Percentiles rank a stretch among this genome's conserved stretches.
Evolutionary conservation across 2,888 invertebrate species (phyloP).

Genomic region (Alviniconcha strummeri): DNA sequence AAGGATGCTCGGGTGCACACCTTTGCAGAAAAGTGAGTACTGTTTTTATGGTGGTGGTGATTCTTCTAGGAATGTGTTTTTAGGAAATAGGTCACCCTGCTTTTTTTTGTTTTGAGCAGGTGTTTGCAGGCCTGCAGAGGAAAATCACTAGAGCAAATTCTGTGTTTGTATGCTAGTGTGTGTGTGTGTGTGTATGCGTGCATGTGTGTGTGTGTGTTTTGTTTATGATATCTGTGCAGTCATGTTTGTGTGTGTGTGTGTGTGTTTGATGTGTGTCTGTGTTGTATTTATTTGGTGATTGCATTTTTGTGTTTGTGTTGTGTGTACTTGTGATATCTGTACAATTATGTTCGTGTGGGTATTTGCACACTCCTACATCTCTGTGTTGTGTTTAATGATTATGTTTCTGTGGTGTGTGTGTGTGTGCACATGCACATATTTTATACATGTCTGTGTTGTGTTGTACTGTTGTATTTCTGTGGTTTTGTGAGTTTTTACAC

Average conservation of each 20-base stretch:
- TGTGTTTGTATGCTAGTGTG: not conserved
- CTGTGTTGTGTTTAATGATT: not conserved
- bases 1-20: conserved; percentile 79
- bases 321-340: not conserved
- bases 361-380: too few relatives aligned
- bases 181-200: not conserved
- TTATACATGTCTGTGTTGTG: too few relatives aligned
- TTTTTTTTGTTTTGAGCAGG: not conserved
- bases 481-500: too few relatives aligned
- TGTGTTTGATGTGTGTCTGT: not conserved
- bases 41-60: conserved; percentile 24
- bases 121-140: not conserved
- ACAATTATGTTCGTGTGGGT: too few relatives aligned
- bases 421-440: too few relatives aligned
- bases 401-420: not conserved
- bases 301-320: not conserved
- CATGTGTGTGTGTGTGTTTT: not conserved
- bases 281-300: not conserved
- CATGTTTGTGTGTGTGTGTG: not conserved
- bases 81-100: not conserved
- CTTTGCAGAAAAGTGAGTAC: conserved; percentile 77
- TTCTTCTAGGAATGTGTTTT: not conserved
- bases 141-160: too few relatives aligned
- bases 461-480: too few relatives aligned
- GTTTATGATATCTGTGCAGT: not conserved